These are phyloP conservation scores for Mystacornis crossleyi DNA, from an alignment of 2,113 vertebrate genomes.

Conservation along the genomic window DNA sequence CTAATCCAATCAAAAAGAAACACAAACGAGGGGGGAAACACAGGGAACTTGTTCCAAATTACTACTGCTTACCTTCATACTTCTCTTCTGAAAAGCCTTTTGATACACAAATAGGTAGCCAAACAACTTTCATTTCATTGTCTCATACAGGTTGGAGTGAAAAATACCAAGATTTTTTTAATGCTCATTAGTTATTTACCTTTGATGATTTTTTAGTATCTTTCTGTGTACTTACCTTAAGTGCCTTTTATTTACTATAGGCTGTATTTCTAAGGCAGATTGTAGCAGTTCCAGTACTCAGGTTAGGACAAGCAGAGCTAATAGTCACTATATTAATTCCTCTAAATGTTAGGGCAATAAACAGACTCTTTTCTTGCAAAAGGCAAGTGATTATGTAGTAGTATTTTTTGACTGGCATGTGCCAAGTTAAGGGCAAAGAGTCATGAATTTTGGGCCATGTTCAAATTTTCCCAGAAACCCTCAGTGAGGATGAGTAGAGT, in stretches of 20 bases:
- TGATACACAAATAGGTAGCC: background rate
- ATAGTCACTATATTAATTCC: background rate
- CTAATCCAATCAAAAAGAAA: background rate
- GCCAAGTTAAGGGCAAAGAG: background rate
- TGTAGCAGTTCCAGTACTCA: background rate
- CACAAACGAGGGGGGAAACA: background rate
- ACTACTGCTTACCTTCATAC: background rate
- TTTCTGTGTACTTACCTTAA: background rate
- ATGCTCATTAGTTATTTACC: background rate
- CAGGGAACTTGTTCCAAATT: background rate
- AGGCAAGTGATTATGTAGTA: background rate
- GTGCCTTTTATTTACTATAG: background rate
- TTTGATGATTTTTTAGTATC: background rate
- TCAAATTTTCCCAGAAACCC: background rate
- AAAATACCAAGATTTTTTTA: background rate
- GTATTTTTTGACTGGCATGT: background rate
- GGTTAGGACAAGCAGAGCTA: background rate
- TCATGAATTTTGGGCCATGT: background rate
- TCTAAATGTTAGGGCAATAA: background rate
- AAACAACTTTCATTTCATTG: background rate
- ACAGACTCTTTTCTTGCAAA: background rate
- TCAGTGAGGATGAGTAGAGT: background rate
- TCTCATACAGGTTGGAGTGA: background rate
- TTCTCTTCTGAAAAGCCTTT: background rate
- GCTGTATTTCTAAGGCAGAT: background rate